phyloP scores from a whole-genome alignment of 2,113 vertebrate genomes.

The Eupsittula cactorum region DNA sequence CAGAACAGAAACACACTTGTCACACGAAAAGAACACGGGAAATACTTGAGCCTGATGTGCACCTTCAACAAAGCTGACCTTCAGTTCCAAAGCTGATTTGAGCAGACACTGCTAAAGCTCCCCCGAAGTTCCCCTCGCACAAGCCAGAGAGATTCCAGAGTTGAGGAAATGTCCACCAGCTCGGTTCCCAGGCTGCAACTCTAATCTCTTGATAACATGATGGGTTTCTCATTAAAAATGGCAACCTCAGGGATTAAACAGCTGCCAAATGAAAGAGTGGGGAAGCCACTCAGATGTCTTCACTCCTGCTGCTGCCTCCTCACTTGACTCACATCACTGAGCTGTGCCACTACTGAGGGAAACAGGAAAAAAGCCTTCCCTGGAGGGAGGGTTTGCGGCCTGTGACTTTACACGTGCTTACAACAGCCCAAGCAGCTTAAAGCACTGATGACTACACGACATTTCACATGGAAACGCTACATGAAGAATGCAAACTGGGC shows the following conservation, averaged over 20 bases:
- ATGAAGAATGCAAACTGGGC: not conserved
- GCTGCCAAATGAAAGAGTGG: constrained; percentile 24
- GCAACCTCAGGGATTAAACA: constrained; percentile 55
- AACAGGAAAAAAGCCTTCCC: constrained; percentile 37
- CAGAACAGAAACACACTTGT: not conserved
- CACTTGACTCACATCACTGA: not conserved
- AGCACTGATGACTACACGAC: not conserved
- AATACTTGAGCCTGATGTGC: not conserved
- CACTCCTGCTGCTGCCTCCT: constrained; percentile 27
- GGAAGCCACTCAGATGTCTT: constrained; percentile 6
- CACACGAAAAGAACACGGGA: not conserved
- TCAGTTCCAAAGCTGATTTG: not conserved
- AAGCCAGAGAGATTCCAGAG: not conserved
- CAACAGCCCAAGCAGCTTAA: not conserved
- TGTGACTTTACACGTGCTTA: not conserved
- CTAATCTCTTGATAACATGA: constrained; percentile 24
- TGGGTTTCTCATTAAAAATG: constrained; percentile 50
- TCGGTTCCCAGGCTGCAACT: not conserved
- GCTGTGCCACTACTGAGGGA: not conserved
- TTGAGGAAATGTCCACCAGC: constrained; percentile 18
- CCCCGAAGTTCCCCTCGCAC: not conserved
- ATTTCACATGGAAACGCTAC: not conserved
- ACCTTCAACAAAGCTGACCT: not conserved
- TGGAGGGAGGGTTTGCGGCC: constrained; percentile 3
- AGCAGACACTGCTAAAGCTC: not conserved